Evolutionary conservation across 2,797 vertebrate genomes (phyloP).

Genomic region (Ctenosaura bakeri): DNA sequence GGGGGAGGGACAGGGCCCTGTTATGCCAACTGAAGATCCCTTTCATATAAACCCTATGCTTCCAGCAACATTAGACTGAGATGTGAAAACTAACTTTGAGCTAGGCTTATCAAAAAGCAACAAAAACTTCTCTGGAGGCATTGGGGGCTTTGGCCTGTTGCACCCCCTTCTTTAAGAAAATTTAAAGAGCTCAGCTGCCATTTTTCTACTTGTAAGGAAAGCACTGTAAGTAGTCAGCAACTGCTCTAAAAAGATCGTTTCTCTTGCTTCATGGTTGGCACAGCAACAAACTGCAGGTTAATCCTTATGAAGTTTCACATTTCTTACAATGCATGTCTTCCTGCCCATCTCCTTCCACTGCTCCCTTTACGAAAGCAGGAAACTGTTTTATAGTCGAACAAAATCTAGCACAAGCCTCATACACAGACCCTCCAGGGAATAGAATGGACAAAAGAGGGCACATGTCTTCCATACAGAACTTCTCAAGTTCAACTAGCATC

Average conservation of each 20-base stretch:
- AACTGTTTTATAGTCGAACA: neutral
- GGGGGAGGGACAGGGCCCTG: neutral
- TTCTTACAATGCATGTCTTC: neutral
- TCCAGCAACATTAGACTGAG: neutral
- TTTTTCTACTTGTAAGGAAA: constrained; percentile 4
- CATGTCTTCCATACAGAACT: too few relatives aligned
- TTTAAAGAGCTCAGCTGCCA: constrained; percentile 10
- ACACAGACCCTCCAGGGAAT: too few relatives aligned
- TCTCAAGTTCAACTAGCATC: too few relatives aligned
- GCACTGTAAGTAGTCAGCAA: neutral
- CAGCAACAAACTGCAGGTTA: neutral
- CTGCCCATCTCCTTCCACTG: neutral
- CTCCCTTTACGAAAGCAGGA: neutral
- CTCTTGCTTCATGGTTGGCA: neutral
- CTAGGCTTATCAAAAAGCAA: constrained; percentile 33
- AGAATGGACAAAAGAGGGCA: too few relatives aligned
- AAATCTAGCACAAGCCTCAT: neutral
- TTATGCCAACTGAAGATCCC: neutral
- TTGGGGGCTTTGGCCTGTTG: neutral
- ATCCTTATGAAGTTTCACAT: neutral
- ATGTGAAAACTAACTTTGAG: constrained; percentile 37
- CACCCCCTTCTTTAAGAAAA: neutral
- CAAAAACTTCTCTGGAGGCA: neutral
- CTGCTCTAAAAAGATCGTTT: constrained; percentile 14
- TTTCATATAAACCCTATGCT: too few relatives aligned